These are phyloP conservation scores for Calosoma granatense DNA, from an alignment of 1,140 invertebrate genomes.

Conservation along the genomic window DNA sequence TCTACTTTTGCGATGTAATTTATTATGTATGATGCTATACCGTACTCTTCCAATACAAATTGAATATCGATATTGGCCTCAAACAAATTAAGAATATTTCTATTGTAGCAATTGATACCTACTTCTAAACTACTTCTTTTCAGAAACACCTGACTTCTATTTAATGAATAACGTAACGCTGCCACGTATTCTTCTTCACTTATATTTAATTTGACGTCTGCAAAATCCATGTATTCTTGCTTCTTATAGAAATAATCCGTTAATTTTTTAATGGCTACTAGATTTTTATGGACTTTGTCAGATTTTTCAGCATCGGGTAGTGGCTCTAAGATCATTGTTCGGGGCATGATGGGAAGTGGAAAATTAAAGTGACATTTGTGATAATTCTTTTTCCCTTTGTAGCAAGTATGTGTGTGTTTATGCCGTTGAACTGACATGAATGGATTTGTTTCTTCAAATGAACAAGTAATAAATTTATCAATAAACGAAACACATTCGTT, in stretches of 20 bases:
- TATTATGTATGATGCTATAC: slow-evolving; percentile 20
- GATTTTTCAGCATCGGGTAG: too few species aligned
- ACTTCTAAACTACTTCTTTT: slow-evolving; percentile 16
- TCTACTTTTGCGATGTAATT: slow-evolving; percentile 24
- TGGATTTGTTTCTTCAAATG: too few species aligned
- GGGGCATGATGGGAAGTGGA: too few species aligned
- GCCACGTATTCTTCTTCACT: not conserved
- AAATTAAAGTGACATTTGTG: too few species aligned
- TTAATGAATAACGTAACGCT: not conserved
- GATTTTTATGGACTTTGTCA: too few species aligned
- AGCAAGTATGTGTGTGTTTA: too few species aligned
- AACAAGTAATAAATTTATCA: too few species aligned
- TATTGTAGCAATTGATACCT: slow-evolving; percentile 23
- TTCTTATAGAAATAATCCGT: not conserved
- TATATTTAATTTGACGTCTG: not conserved
- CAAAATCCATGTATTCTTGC: not conserved
- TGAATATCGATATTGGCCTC: slow-evolving; percentile 26
- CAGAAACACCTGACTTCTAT: slow-evolving; percentile 13
- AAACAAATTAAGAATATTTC: slow-evolving; percentile 18
- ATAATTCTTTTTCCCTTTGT: too few species aligned
- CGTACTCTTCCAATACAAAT: slow-evolving; percentile 23
- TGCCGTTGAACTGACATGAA: too few species aligned
- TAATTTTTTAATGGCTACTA: not conserved
- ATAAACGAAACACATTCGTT: too few species aligned
- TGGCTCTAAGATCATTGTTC: too few species aligned